Evolutionary conservation across 2,888 invertebrate genomes (phyloP), one percentile per base, ranked within the genome.

Genomic region (Phymatocera aterrima): DNA sequence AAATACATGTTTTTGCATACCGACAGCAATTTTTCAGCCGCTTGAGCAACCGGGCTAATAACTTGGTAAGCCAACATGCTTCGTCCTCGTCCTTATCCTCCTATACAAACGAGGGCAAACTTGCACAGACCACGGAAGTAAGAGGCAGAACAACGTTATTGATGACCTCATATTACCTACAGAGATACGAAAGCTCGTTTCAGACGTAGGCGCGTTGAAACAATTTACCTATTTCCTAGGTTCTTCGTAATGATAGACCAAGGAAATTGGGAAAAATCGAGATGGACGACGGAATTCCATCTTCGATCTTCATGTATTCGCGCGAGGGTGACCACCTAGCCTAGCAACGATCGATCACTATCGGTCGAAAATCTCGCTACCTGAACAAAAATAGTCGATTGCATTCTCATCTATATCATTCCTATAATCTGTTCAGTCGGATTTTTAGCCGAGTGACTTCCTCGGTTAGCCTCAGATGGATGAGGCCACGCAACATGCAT

Each of bases 1-100:
- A 37, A 37, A 37, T 18, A 34, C 18, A 18, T 46, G 24, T 68
- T 43, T 68, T 68, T 28, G 4, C 57, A 5, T 31, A 4, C 28
- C 12, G 43, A 61, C 3, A 61, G 81, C 78, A 77, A 81, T 81
- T 72, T 75, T 34, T 57, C 80, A 78, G 79, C 72, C 72, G 78
- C 74, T 81, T 79, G 81, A 79, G 77, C 80, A 81, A 78, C 77
- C 78, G 68, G 81, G 81, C 77, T 79, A 78, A 81, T 80, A 80
- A 80, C 80, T 74, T 54, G 48, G 51, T 51, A 51, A 72, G 48
- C 51, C 21, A 68, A 68, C 68, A 72, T 48, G 51, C 34, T 51
- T 18, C 51, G 31, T 34, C 34, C 51, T 51, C 18, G 48, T 51
- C 51, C 31, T n/a, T 15, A 43, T 43, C 51, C 48, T 51, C 51